Conservation (phyloP, 2,888 invertebrate genomes). For the Phanerotoma sp. region DNA sequence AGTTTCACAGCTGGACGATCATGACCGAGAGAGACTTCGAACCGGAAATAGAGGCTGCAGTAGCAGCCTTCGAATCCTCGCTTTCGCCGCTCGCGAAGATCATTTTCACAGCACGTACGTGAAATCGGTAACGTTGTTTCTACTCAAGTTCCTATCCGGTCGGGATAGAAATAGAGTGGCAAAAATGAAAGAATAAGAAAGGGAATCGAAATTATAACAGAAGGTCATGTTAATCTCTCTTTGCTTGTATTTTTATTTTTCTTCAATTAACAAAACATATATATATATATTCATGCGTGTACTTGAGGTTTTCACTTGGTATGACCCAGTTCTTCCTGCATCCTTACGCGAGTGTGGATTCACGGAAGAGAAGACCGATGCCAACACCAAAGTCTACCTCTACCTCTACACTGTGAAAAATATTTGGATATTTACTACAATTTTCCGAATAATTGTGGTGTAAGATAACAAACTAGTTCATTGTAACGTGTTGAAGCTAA, state of each 20-base stretch:
- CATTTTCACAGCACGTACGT: slow-evolving; percentile 42
- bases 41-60: slow-evolving; percentile 41
- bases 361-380: slow-evolving; percentile 7
- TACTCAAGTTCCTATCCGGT: slow-evolving; percentile 31
- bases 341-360: not conserved
- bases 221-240: slow-evolving; percentile 28
- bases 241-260: slow-evolving; percentile 35
- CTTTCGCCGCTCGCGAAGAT: slow-evolving; percentile 49
- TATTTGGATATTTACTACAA: too few relatives aligned
- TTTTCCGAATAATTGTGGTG: too few relatives aligned
- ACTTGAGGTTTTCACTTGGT: slow-evolving; percentile 55
- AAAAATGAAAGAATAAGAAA: slow-evolving; percentile 1
- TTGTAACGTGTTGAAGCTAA: too few relatives aligned
- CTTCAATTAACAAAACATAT: slow-evolving; percentile 29
- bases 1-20: slow-evolving; percentile 12
- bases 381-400: slow-evolving; percentile 1
- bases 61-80: slow-evolving; percentile 37
- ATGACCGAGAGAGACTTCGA: slow-evolving; percentile 32
- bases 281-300: slow-evolving; percentile 37
- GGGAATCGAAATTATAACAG: slow-evolving; percentile 2
- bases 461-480: too few relatives aligned
- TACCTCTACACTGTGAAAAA: too few relatives aligned
- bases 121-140: slow-evolving; percentile 40
- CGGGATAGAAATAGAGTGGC: slow-evolving; percentile 28
- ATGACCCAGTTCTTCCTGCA: slow-evolving; percentile 46